Base-by-base conservation (phyloP, 2,797 vertebrate species). In the Hyperoplus lanceolatus region DNA sequence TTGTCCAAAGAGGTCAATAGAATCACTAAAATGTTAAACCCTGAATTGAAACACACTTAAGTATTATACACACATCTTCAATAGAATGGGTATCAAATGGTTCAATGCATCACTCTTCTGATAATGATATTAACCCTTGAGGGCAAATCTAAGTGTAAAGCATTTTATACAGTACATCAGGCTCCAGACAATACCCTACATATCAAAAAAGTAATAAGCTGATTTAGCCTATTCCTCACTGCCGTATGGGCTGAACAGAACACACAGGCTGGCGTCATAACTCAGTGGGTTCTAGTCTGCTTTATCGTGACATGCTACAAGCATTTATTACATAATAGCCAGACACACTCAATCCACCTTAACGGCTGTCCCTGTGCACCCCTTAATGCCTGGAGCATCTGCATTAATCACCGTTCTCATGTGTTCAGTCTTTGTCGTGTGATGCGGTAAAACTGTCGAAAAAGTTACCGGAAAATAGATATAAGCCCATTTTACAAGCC, bases 301-400 rank as follows among this genome's bases (percentile, higher is more conserved):
- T 87, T 86, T 77, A 75, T 68, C 53, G 49, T 75, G 85, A 83
- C 66, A 60, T 2, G 50, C 55, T 51, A 45, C 48, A 54, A 21
- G 75, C 39, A 0, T 88, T 89, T 80, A 83, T 71, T 82, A 78
- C 77, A 81, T 88, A 90, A 85, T 75, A 90, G 87, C 79, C 82
- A 66, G 76, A 83, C 68, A 67, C 49, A 72, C 69, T 70, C 77
- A 75, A 87, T 80, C 77, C 60, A 67, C 67, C 57, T 79, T 74
- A 85, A 75, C 67, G 68, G 65, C 80, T 38, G 45, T 83, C 79
- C 43, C 78, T 42, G 71, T 77, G 69, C 74, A 61, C 57, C 46
- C 70, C 65, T 70, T 62, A n/a, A 16, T 2, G 50, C 65, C 72
- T 75, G 11, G 80, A 87, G 82, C 75, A 58, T 88, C 79, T 79